Percentiles rank a stretch among this genome's conserved stretches.
Conservation (phyloP, 1,140 invertebrate genomes). For the Paralvinella palmiformis region DNA sequence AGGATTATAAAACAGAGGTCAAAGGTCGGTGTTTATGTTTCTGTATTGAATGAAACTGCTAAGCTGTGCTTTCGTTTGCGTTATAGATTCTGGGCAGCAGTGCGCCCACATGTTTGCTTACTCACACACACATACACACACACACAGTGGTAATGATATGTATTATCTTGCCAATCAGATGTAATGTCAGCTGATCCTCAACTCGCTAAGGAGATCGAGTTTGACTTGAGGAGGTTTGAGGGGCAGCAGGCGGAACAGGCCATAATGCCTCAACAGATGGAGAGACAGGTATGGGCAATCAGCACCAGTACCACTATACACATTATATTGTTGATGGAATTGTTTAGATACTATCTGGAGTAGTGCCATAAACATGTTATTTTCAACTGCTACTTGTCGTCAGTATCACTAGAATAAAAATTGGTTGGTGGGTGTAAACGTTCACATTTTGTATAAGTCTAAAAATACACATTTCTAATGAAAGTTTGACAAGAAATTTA, state of each 20-base stretch:
- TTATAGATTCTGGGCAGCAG: neutral
- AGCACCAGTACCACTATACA: no score
- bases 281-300: neutral
- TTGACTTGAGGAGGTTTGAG: conserved; percentile 50
- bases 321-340: no score
- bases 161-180: no score
- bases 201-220: conserved; percentile 52
- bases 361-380: no score
- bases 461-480: no score
- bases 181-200: conserved; percentile 52
- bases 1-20: conserved; percentile 58
- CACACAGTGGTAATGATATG: no score
- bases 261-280: neutral
- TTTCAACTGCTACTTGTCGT: no score
- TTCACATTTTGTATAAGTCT: no score
- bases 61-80: neutral
- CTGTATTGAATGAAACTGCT: neutral
- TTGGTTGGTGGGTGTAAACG: no score
- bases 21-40: conserved; percentile 31
- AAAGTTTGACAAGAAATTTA: no score
- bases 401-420: no score
- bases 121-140: neutral
- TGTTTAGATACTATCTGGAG: no score
- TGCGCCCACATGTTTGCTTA: neutral
- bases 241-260: conserved; percentile 29